Percentiles rank a stretch among this genome's conserved stretches.
Evolutionary conservation across 2,113 vertebrate species (phyloP).

Genomic region (Clinocottus analis): DNA sequence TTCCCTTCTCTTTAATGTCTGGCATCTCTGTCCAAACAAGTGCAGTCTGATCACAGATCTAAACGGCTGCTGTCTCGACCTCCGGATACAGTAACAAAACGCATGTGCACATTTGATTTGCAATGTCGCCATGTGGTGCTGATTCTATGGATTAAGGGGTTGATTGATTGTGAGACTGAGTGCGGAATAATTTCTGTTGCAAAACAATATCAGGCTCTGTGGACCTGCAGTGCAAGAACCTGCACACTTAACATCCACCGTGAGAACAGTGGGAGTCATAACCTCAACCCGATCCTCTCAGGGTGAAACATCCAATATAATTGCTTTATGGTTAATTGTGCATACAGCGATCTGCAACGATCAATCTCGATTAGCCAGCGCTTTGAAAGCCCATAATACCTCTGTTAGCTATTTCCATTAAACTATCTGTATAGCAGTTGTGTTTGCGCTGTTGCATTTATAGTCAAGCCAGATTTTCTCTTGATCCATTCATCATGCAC

Average conservation of each 20-base stretch:
- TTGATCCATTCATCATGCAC: conserved; percentile 29
- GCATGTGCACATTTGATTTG: conserved; percentile 31
- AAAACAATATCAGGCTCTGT: conserved; percentile 14
- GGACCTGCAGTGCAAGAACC: conserved; percentile 5
- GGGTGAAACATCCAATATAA: conserved; percentile 3
- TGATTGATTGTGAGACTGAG: conserved; percentile 22
- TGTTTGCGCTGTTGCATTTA: neutral
- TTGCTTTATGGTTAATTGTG: conserved; percentile 6
- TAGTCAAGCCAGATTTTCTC: conserved; percentile 3
- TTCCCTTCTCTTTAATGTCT: conserved; percentile 42
- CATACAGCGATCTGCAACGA: conserved; percentile 11
- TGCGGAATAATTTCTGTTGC: conserved; percentile 23
- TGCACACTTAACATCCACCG: neutral
- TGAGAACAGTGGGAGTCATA: neutral
- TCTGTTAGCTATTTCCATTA: conserved; percentile 11
- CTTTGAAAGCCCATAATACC: neutral
- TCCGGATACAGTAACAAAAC: conserved; percentile 43
- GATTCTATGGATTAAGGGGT: conserved; percentile 38
- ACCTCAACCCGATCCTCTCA: conserved; percentile 31
- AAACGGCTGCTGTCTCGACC: conserved; percentile 55
- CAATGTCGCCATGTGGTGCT: conserved; percentile 47
- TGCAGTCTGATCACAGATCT: conserved; percentile 37
- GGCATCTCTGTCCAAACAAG: conserved; percentile 45
- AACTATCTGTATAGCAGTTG: conserved; percentile 4
- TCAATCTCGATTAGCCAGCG: conserved; percentile 27